Base-by-base conservation (phyloP, 2,888 invertebrate species). In the Drosophila birchii region DNA sequence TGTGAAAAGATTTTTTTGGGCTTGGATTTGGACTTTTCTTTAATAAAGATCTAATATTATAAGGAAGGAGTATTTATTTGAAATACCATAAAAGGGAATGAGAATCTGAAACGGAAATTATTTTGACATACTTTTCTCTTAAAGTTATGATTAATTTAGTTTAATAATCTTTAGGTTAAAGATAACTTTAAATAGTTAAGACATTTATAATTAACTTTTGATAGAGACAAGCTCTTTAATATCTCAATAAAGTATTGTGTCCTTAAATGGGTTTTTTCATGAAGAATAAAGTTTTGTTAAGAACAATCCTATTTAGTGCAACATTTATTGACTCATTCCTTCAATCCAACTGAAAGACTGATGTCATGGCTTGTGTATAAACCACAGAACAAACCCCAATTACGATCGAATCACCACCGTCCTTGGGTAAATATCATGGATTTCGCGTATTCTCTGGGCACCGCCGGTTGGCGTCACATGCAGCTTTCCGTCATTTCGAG, bases 391-490 rank as follows among this genome's bases (percentile, higher is more conserved):
- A 8, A 38, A 55, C 45, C 39, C 54, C 54, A 34, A 26, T 26
- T 9, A 26, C 8, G 55, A 64, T 64, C 55, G 14, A 39, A 63
- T 47, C n/a, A n/a, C n/a, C 64, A 2, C 55, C 55, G 34, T 64
- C 67, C 45, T 47, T 67, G 47, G 39, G 26, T 54, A 64, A 66
- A 64, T 69, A 69, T 58, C 5, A 38, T 3, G 23, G 23, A 23
- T 64, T 55, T 44, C 2, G 6, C 41, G 57, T 23, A 57, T 66
- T 55, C 57, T 51, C 56, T 62, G n/a, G 45, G 58, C 38, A 5
- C 57, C 53, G 38, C 29, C 23, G 23, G 23, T 49, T 45, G 34
- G 71, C 71, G 73, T 73, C 73, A 71, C 72, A 64, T 71, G 73
- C 73, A 66, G 71, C 59, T 60, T 55, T 56, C 70, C 49, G 49